Evolutionary conservation across 1,140 invertebrate species (phyloP).

Genomic region (Carposina sasakii): DNA sequence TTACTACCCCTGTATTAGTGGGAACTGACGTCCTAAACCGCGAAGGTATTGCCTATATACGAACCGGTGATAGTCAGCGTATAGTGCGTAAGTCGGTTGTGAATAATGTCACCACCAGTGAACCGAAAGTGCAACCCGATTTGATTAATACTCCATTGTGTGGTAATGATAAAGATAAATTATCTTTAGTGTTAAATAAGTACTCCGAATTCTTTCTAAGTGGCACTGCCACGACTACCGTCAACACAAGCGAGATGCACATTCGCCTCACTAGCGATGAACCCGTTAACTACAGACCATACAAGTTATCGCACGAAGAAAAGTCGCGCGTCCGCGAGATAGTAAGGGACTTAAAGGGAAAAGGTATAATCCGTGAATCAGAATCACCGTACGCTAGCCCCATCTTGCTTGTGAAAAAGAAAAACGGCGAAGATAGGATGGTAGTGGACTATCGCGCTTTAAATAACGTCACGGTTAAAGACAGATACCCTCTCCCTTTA

Average conservation of each 20-base stretch:
- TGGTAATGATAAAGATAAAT: neutral
- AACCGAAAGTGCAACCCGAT: neutral
- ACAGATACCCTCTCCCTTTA: too few relatives aligned
- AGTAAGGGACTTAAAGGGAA: constrained; percentile 7
- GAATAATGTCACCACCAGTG: neutral
- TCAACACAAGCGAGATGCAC: neutral
- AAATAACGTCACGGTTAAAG: too few relatives aligned
- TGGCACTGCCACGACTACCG: neutral
- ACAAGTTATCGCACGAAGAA: constrained; percentile 5
- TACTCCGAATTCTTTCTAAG: neutral
- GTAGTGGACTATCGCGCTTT: too few relatives aligned
- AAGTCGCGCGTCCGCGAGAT: constrained; percentile 4
- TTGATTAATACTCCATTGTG: neutral
- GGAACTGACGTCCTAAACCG: constrained; percentile 12
- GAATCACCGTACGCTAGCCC: too few relatives aligned
- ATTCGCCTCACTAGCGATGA: neutral
- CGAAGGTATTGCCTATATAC: constrained; percentile 7
- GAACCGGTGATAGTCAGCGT: neutral
- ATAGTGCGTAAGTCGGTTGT: neutral
- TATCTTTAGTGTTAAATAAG: neutral
- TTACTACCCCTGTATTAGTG: constrained; percentile 4
- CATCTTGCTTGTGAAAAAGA: too few relatives aligned
- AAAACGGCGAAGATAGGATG: too few relatives aligned
- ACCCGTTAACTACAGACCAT: neutral
- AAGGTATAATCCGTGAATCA: too few relatives aligned